These are phyloP conservation scores for Ginglymostoma cirratum DNA, from an alignment of 2,113 vertebrate genomes.

Conservation along the genomic window DNA sequence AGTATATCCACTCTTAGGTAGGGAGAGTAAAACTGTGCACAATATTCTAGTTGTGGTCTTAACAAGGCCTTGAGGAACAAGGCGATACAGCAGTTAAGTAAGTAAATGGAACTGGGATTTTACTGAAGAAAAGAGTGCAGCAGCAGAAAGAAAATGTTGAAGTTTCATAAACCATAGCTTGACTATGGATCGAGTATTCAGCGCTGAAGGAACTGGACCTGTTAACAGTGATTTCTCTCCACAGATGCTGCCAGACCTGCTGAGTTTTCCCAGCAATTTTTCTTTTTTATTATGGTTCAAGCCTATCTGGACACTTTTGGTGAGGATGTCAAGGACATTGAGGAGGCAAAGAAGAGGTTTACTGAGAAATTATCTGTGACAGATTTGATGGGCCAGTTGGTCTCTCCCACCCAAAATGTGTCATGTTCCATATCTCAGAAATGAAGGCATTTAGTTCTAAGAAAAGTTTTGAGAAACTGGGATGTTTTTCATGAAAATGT, in stretches of 20 bases:
- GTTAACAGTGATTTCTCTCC: no score
- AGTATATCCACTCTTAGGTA: no score
- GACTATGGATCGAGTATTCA: no score
- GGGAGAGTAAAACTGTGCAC: no score
- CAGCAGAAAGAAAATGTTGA: not conserved
- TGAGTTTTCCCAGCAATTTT: no score
- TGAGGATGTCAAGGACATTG: not conserved
- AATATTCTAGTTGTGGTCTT: no score
- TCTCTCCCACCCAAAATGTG: not conserved
- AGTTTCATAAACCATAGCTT: not conserved
- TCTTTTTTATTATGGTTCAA: no score
- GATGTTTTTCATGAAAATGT: not conserved
- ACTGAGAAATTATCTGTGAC: not conserved
- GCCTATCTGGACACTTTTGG: not conserved
- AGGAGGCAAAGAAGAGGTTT: not conserved
- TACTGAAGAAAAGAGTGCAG: not conserved
- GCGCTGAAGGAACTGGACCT: no score
- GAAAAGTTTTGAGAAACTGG: not conserved
- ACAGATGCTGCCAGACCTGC: no score
- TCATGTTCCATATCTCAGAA: not conserved
- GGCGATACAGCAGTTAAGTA: not conserved
- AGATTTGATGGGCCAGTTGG: not conserved
- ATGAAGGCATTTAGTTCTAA: not conserved
- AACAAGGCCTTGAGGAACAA: not conserved
- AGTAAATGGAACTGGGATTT: not conserved